A percentile compares a stretch with the other conserved stretches of the same genome.
Conservation (phyloP, 2,113 vertebrate genomes). For the Epinephelus cyanopodus region DNA sequence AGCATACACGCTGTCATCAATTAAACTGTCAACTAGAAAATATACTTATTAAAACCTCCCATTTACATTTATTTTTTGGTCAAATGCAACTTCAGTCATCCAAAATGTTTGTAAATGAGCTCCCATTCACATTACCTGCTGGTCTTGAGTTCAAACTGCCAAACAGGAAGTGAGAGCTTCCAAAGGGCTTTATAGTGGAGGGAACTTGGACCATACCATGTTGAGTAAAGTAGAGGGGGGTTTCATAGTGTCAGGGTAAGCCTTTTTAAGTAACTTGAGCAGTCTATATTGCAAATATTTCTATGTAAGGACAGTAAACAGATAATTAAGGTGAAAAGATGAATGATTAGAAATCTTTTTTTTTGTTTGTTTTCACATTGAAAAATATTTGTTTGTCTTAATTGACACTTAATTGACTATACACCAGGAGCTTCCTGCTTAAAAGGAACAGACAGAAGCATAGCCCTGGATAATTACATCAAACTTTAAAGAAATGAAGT, state of each 20-base stretch:
- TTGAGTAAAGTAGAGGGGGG: background rate
- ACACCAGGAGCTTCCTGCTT: too few species aligned
- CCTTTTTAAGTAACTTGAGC: background rate
- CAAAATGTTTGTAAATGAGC: background rate
- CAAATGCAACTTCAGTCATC: background rate
- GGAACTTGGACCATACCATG: background rate
- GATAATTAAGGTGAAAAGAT: background rate
- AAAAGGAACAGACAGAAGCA: too few species aligned
- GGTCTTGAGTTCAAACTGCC: background rate
- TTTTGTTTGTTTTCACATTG: too few species aligned
- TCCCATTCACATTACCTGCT: background rate
- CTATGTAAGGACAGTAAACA: background rate
- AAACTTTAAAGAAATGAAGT: too few species aligned
- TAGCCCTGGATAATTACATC: too few species aligned
- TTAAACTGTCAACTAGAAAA: too few species aligned
- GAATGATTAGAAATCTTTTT: too few species aligned
- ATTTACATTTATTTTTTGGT: background rate
- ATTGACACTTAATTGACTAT: too few species aligned
- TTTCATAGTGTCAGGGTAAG: background rate
- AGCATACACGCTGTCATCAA: background rate
- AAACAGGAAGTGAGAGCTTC: background rate
- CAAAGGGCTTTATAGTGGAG: background rate
- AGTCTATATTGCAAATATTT: background rate
- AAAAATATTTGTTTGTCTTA: too few species aligned
- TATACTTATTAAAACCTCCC: too few species aligned